phyloP scores from a whole-genome alignment of 2,888 invertebrate genomes.

The Apocheima hispidaria region DNA sequence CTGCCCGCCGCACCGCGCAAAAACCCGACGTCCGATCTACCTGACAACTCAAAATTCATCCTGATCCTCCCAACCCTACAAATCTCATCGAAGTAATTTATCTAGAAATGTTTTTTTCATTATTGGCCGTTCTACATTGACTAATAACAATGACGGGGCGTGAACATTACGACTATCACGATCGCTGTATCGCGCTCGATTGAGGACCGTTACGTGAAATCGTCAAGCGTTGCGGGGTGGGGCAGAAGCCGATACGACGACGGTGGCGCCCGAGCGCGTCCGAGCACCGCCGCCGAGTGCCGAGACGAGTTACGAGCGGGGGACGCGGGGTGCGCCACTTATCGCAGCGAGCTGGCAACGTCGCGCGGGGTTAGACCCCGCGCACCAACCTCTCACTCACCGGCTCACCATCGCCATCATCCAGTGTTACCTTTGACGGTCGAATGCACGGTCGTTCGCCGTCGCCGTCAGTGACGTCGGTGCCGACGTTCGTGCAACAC shows the following conservation, averaged over 20 bases:
- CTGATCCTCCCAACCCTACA: constrained; percentile 28
- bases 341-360: constrained; percentile 85
- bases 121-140: constrained; percentile 56
- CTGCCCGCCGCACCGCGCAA: constrained; percentile 65
- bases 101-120: constrained; percentile 42
- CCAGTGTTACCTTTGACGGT: constrained; percentile 88
- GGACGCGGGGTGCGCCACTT: constrained; percentile 81
- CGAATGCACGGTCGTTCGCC: constrained; percentile 82
- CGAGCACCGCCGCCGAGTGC: constrained; percentile 77
- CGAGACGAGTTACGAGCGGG: constrained; percentile 78
- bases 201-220: constrained; percentile 86
- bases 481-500: constrained; percentile 85
- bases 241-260: constrained; percentile 75
- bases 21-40: constrained; percentile 68
- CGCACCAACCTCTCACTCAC: constrained; percentile 87
- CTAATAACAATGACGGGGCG: constrained; percentile 61
- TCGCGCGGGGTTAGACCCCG: constrained; percentile 84
- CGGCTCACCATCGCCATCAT: constrained; percentile 80
- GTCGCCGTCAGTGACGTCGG: constrained; percentile 84
- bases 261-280: constrained; percentile 81
- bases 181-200: constrained; percentile 84
- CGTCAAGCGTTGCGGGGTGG: constrained; percentile 79
- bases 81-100: constrained; percentile 42
- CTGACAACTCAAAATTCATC: constrained; percentile 57
- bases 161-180: constrained; percentile 73